These are phyloP conservation scores for Clupea harengus DNA, from an alignment of 2,113 vertebrate genomes.

Conservation along the genomic window DNA sequence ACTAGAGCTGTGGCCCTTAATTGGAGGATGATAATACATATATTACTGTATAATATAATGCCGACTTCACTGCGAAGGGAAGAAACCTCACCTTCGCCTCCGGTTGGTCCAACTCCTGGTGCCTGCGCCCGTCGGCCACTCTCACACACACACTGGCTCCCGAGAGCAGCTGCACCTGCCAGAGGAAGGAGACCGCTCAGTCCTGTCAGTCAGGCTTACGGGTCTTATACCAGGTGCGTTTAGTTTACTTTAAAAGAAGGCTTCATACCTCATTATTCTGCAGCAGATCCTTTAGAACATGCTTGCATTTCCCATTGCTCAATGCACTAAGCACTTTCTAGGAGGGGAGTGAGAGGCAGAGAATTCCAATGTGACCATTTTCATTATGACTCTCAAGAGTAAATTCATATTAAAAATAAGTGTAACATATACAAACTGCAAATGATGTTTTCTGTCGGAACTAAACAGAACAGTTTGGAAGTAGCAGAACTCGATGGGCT, in stretches of 20 bases:
- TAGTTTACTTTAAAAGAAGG: background rate
- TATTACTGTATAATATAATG: no score
- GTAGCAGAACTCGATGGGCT: background rate
- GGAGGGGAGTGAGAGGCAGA: background rate
- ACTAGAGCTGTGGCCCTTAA: no score
- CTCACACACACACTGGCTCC: background rate
- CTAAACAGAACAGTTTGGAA: background rate
- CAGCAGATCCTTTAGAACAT: background rate
- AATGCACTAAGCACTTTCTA: background rate
- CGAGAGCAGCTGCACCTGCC: conserved; percentile 3
- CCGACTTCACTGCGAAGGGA: no score
- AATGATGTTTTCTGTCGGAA: background rate
- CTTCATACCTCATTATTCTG: background rate
- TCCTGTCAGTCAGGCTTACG: background rate
- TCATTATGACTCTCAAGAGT: background rate
- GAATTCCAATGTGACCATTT: background rate
- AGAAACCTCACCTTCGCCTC: background rate
- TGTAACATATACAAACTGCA: background rate
- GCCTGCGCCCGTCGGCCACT: background rate
- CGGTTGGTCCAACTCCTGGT: background rate
- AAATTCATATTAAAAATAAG: background rate
- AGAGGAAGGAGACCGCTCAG: background rate
- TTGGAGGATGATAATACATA: no score
- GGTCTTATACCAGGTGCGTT: background rate
- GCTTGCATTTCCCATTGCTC: background rate